These are phyloP conservation scores for Boloria euphrosyne DNA, from an alignment of 2,888 invertebrate species.

Conservation along the genomic window DNA sequence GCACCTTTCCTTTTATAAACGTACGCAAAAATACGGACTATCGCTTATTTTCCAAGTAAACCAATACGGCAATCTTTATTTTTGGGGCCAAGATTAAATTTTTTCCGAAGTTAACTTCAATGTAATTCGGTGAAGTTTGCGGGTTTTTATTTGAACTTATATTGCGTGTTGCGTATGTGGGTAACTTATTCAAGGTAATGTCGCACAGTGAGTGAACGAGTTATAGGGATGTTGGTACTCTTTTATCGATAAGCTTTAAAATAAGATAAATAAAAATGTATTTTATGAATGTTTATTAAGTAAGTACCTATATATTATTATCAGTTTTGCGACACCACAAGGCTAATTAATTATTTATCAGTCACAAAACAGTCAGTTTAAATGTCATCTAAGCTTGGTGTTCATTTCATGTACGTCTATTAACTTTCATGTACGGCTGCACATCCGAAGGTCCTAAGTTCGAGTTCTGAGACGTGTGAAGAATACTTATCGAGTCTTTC, in stretches of 20 bases:
- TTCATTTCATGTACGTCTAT: too few species aligned
- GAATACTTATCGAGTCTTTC: too few species aligned
- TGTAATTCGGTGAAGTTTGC: slow-evolving; percentile 47
- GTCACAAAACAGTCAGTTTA: too few species aligned
- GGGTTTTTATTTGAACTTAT: slow-evolving; percentile 49
- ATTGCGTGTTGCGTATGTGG: slow-evolving; percentile 48
- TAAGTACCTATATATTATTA: too few species aligned
- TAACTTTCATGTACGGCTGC: too few species aligned
- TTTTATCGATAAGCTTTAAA: slow-evolving; percentile 38
- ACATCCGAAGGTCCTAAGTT: too few species aligned
- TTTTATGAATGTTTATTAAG: too few species aligned
- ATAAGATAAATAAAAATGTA: neutral
- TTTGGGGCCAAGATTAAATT: slow-evolving; percentile 41
- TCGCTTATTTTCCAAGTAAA: slow-evolving; percentile 27
- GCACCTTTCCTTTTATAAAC: neutral
- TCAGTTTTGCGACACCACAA: too few species aligned
- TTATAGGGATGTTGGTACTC: slow-evolving; percentile 43
- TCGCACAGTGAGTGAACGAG: slow-evolving; percentile 68
- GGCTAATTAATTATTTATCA: too few species aligned
- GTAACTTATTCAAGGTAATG: slow-evolving; percentile 58
- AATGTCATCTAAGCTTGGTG: too few species aligned
- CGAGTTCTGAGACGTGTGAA: too few species aligned
- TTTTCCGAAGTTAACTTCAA: slow-evolving; percentile 43
- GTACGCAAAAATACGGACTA: slow-evolving; percentile 26
- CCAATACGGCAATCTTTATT: slow-evolving; percentile 40